phyloP scores from a whole-genome alignment of 1,140 invertebrate species.

The Caligus rogercresseyi region DNA sequence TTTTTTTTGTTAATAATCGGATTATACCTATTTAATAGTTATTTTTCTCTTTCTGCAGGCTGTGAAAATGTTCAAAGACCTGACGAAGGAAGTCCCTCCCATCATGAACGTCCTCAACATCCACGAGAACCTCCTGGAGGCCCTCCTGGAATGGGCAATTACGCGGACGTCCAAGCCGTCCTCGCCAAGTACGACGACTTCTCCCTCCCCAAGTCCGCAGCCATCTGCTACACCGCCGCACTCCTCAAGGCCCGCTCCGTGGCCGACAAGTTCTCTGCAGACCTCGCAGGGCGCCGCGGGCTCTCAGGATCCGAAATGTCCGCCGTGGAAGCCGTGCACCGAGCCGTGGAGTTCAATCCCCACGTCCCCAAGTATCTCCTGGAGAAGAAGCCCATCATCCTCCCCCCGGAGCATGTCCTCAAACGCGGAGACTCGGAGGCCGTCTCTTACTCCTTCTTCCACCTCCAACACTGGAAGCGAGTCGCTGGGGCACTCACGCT shows the following conservation, averaged over 20 bases:
- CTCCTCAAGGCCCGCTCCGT: slow-evolving; percentile 77
- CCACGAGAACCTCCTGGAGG: slow-evolving; percentile 94
- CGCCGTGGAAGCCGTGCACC: slow-evolving; percentile 87
- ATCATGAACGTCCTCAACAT: slow-evolving; percentile 89
- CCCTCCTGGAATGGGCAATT: slow-evolving; percentile 79
- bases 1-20: too few species aligned
- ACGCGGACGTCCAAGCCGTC: slow-evolving; percentile 89
- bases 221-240: slow-evolving; percentile 92
- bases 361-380: slow-evolving; percentile 94
- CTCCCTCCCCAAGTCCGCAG: slow-evolving; percentile 80
- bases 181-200: slow-evolving; percentile 93
- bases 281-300: slow-evolving; percentile 67
- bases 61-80: slow-evolving; percentile 88
- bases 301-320: slow-evolving; percentile 74
- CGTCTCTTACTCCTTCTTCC: slow-evolving; percentile 89
- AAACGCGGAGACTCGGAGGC: slow-evolving; percentile 96
- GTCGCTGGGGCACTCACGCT: slow-evolving; percentile 88
- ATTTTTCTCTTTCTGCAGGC: slow-evolving; percentile 28
- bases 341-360: slow-evolving; percentile 96
- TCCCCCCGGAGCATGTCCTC: slow-evolving; percentile 90
- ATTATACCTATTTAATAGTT: too few species aligned
- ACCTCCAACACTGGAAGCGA: slow-evolving; percentile 87
- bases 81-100: slow-evolving; percentile 91
- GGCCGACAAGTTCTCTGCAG: slow-evolving; percentile 66
- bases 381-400: slow-evolving; percentile 84